Base-by-base conservation (phyloP, 2,888 invertebrate genomes). In the Andricus quercusramuli region DNA sequence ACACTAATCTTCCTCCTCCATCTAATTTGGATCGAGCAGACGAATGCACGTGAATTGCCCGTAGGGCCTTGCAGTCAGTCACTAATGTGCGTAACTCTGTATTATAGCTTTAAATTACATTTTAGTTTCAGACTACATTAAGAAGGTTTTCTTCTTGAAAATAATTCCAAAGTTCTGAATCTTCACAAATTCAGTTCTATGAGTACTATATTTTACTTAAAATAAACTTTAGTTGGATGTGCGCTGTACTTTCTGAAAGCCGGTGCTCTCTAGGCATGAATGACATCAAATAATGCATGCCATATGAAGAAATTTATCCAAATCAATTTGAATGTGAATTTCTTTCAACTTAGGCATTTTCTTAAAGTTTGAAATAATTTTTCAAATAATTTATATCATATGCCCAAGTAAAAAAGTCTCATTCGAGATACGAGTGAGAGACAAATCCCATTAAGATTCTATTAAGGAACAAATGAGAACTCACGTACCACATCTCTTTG, bases 1-100 rank as follows among this genome's bases (percentile, higher is more conserved):
- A 74, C 32, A 32, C 13, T 56, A n/a, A 29, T 51, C 70, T 70
- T 29, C 51, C 29, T 37, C 56, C 8, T 22, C 32, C 22, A 32
- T 56, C n/a, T 74, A 59, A 74, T 74, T 74, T 74, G 6, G 56
- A 59, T 74, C 32, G 37, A 37, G 51, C 32, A 74, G 74, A 56
- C 20, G 51, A 74, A 59, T 56, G 32, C 37, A 74, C 51, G 13
- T 51, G 74, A 56, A 74, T 59, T 56, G 56, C 74, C 74, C 56
- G n/a, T 11, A 59, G 74, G 74, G 51, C 56, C 56, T 74, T 74
- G 51, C 20, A 74, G 56, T 74, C 56, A 74, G 32, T n/a, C 51
- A 51, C 56, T 56, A 59, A 74, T 59, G 56, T 74, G 56, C 56
- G 32, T 37, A 32, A 74, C 74, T 56, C 51, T 29, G 22, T 32